Base-by-base conservation (phyloP, 2,113 vertebrate species). In the Hassar affinis region DNA sequence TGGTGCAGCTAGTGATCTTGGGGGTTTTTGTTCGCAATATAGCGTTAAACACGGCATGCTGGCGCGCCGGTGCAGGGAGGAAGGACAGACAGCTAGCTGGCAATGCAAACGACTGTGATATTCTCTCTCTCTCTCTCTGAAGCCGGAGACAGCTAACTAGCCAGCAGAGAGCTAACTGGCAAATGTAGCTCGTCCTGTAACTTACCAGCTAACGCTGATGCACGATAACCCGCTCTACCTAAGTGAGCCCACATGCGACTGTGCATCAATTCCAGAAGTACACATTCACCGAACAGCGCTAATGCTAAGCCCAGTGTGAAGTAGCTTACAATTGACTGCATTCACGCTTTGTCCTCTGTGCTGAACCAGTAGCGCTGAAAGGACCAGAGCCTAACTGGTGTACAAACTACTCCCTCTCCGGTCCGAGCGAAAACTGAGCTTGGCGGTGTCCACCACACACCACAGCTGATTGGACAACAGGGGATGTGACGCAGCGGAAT, bases 371-470 rank as follows among this genome's bases (percentile, higher is more conserved):
- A 77, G 61, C 14, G 1, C 61, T 83, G 76, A 85, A 83, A 83
- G 83, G 82, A 85, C 9, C 59, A 68, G 11, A 81, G 49, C 74
- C 68, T 64, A 80, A 57, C 79, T 68, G 61, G 42, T 76, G 80
- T 56, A 79, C 76, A 45, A 83, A 76, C 71, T 88, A 88, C 90
- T 85, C 90, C 87, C 85, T 90, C 86, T 87, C 69, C 72, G 89
- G 79, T 85, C 81, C 83, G 88, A 91, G 91, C 87, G 85, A 91
- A 93, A 94, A 94, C 93, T 93, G 93, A 94, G 93, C 94, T 94
- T 94, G 94, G 94, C 94, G 94, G 94, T 93, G 94, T 91, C 92
- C 91, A 86, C 77, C 78, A 87, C 75, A 72, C 51, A 22, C 45
- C 49, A 22, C 72, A 82, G n/a, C 68, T 90, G 91, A 94, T 94